Evolutionary conservation across 2,113 vertebrate species (phyloP).

Genomic region (Sinosuthora webbiana): DNA sequence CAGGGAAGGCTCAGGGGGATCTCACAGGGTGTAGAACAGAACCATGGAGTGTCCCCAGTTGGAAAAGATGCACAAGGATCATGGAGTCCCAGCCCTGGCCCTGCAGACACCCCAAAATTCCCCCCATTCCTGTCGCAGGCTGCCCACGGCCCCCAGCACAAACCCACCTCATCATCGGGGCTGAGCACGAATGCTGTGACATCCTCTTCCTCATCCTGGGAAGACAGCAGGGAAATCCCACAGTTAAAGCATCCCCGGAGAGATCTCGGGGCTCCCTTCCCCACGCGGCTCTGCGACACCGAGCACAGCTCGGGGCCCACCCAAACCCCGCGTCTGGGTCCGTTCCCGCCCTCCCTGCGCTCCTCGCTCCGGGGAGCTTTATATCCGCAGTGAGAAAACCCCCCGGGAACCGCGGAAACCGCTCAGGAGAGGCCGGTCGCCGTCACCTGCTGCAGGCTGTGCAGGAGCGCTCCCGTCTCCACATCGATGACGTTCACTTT

Average conservation of each 20-base stretch:
- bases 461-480: slow-evolving; percentile 79
- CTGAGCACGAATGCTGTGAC: slow-evolving; percentile 89
- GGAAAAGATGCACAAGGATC: neutral
- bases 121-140: neutral
- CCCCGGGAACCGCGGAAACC: rapidly evolving
- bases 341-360: rapidly evolving
- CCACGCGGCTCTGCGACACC: rapidly evolving
- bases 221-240: rapidly evolving
- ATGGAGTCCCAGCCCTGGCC: neutral
- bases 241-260: rapidly evolving
- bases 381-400: rapidly evolving
- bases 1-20: rapidly evolving
- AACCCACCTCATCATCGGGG: slow-evolving; percentile 83
- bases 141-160: neutral
- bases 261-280: neutral
- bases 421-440: rapidly evolving
- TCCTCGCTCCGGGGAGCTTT: rapidly evolving
- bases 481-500: slow-evolving; percentile 87
- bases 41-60: neutral
- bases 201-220: slow-evolving; percentile 91
- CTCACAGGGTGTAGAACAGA: rapidly evolving
- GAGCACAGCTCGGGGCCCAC: rapidly evolving
- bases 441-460: slow-evolving; percentile 87
- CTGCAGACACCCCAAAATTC: neutral
- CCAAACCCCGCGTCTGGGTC: rapidly evolving